A percentile compares a stretch with the other conserved stretches of the same genome.
These are phyloP conservation scores for Ptychobarbus kaznakovi DNA, from an alignment of 2,797 vertebrate genomes.

Conservation along the genomic window DNA sequence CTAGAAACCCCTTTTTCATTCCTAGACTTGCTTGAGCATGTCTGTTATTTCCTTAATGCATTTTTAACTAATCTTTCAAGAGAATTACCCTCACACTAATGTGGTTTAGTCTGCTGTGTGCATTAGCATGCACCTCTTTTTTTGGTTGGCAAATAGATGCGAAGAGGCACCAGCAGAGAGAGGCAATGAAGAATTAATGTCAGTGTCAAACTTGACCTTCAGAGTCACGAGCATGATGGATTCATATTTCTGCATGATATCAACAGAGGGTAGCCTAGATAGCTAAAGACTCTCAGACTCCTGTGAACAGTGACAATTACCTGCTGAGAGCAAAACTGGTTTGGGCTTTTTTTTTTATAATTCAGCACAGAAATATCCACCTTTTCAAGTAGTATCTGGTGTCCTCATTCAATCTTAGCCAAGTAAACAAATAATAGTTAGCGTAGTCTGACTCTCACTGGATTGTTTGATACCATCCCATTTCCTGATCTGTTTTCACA, in stretches of 20 bases:
- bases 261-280: conserved; percentile 24
- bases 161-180: background rate
- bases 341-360: background rate
- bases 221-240: conserved; percentile 17
- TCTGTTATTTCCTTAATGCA: conserved; percentile 25
- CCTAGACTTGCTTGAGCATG: background rate
- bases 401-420: conserved; percentile 25
- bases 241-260: conserved; percentile 31
- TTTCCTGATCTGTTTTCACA: conserved; percentile 54
- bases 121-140: background rate
- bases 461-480: conserved; percentile 47
- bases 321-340: conserved; percentile 18
- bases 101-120: background rate
- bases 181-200: conserved; percentile 21
- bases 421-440: conserved; percentile 49
- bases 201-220: conserved; percentile 47
- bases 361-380: background rate
- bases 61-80: conserved; percentile 31
- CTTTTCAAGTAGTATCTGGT: background rate
- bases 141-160: background rate
- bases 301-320: background rate
- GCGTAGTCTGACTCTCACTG: conserved; percentile 34
- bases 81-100: background rate
- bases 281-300: background rate
- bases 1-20: conserved; percentile 1